These are phyloP conservation scores for Coturnix japonica DNA, from an alignment of 2,113 vertebrate species.

Conservation along the genomic window DNA sequence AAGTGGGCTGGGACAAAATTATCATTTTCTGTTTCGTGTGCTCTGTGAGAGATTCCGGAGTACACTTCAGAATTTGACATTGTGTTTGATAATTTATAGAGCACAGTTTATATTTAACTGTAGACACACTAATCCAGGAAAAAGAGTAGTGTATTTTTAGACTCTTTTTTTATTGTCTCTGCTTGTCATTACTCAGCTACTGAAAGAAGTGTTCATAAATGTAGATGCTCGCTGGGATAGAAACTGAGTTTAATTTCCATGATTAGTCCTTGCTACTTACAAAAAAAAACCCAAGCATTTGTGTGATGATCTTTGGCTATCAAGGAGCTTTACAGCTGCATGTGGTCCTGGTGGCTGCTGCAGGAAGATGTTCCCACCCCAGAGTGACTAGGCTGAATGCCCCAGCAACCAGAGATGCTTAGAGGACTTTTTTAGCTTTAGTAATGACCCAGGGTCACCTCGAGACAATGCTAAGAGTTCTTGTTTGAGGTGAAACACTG, in stretches of 20 bases:
- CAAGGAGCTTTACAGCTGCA: background rate
- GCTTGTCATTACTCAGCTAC: conserved; percentile 30
- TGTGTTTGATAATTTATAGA: conserved; percentile 69
- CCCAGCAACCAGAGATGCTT: background rate
- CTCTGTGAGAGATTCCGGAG: conserved; percentile 6
- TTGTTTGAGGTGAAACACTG: background rate
- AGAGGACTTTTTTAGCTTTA: background rate
- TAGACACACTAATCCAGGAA: conserved; percentile 60
- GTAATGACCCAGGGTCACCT: background rate
- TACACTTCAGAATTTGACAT: conserved; percentile 69
- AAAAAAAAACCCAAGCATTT: rapidly evolving
- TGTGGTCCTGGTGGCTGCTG: rapidly evolving
- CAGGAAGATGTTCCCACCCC: background rate
- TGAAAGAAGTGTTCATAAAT: conserved; percentile 9
- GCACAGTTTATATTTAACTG: conserved; percentile 71
- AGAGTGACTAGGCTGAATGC: background rate
- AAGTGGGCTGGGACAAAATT: conserved; percentile 60
- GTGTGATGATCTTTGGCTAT: background rate
- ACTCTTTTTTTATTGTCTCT: conserved; percentile 48
- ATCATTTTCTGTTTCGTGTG: conserved; percentile 16
- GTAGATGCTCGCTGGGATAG: background rate
- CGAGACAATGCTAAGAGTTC: background rate
- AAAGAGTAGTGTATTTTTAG: conserved; percentile 68
- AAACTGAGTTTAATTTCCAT: conserved; percentile 27
- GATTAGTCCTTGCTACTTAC: background rate